Base-by-base conservation (phyloP, 1,140 invertebrate genomes). In the Drosophila mayri region DNA sequence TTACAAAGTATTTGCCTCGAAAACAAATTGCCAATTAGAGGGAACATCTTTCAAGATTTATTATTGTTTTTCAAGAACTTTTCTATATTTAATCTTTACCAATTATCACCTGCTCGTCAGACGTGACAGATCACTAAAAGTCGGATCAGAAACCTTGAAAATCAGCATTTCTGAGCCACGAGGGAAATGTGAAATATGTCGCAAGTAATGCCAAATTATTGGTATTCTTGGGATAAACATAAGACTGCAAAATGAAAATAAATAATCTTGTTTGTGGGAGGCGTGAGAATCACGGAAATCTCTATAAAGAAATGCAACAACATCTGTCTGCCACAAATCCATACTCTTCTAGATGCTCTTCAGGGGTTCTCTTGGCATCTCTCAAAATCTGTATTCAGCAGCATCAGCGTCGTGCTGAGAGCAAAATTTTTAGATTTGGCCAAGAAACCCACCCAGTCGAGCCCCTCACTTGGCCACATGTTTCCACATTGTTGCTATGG, bases 391-490 rank as follows among this genome's bases (percentile, higher is more conserved):
- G 9, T 55, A 72, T 72, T 72, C 61, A 68, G 66, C 70, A 73
- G 70, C 66, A 71, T 58, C 52, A 30, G 35, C 30, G 2, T 38
- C 22, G 7, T 28, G 28, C 40, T 65, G 52, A 72, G 62, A 43
- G 40, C 1, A 18, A 18, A 8, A 10, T 16, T 22, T n/a, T 35
- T 18, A n/a, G 32, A 30, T 14, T 50, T 50, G 12, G 28, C 12
- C 50, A 46, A 70, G 40, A 47, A 47, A 81, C 25, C 54, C 37
- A 80, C 52, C 55, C 68, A 58, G 82, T 49, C 79, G 74, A 78
- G 78, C 81, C 78, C 68, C 79, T 81, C 38, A 58, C 25, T 28
- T 6, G 18, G 11, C 18, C 82, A 85, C 82, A 74, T 85, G 82
- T 74, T 78, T 52, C 9, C 7, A n/a, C 35, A 10, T 50, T 43